These are phyloP conservation scores for Diglossa cyanea DNA, from an alignment of 2,797 vertebrate species.

Conservation along the genomic window DNA sequence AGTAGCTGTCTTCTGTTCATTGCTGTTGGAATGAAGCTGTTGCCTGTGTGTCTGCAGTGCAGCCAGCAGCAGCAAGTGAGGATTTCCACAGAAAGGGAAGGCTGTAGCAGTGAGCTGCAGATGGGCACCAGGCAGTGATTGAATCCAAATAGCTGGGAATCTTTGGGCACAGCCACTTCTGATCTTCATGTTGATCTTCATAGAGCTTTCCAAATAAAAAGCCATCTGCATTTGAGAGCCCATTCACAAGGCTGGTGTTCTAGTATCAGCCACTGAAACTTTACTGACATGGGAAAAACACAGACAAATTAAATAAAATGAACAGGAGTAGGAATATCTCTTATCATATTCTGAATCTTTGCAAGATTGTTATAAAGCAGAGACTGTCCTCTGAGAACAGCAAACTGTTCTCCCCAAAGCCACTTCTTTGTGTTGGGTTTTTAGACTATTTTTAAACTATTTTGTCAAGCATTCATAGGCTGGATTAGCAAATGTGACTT, in stretches of 20 bases:
- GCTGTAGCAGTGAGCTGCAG: not conserved
- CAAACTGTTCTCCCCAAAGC: not conserved
- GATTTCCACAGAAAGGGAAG: slow-evolving; percentile 15
- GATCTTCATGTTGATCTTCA: not conserved
- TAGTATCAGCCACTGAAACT: not conserved
- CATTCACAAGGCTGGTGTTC: not conserved
- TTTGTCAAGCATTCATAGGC: not conserved
- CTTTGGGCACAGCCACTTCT: not conserved
- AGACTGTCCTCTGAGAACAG: not conserved
- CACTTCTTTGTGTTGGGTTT: not conserved
- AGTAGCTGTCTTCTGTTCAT: slow-evolving; percentile 45
- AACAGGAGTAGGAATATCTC: not conserved
- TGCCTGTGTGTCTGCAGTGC: not conserved
- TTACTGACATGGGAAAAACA: not conserved
- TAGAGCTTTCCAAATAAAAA: not conserved
- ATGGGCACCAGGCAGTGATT: not conserved
- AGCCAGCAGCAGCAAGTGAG: not conserved
- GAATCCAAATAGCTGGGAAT: not conserved
- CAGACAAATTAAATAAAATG: not conserved
- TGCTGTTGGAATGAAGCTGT: not conserved
- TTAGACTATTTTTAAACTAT: not conserved
- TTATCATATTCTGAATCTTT: not conserved
- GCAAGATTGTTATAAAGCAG: not conserved
- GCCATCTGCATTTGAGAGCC: accelerated
- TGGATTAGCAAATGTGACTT: not conserved